Conservation (phyloP, 2,888 invertebrate genomes). For the Anarsia innoxiella region DNA sequence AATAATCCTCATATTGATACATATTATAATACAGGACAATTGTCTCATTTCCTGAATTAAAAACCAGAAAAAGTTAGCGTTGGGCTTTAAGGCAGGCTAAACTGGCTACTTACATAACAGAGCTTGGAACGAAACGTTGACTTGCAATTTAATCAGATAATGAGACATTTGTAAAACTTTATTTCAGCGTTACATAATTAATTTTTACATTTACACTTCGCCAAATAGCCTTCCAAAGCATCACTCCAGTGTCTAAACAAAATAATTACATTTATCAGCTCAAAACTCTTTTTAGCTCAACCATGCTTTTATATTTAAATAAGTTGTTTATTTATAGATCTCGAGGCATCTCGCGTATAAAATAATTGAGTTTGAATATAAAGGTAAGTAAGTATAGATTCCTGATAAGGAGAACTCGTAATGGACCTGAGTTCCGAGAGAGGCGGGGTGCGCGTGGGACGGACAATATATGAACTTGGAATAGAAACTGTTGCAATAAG, state of each 20-base stretch:
- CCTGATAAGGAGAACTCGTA: too few species aligned
- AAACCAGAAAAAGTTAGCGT: too few species aligned
- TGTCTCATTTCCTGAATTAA: slow-evolving; percentile 42
- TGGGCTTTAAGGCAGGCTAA: too few species aligned
- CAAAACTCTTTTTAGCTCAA: slow-evolving; percentile 38
- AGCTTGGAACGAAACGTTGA: background rate
- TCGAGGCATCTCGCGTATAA: slow-evolving; percentile 26
- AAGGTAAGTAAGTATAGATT: too few species aligned
- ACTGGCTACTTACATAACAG: too few species aligned
- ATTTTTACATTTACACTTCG: slow-evolving; percentile 67
- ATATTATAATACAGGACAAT: slow-evolving; percentile 48
- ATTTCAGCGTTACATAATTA: slow-evolving; percentile 58
- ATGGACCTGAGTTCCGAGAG: too few species aligned
- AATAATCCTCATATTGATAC: slow-evolving; percentile 59
- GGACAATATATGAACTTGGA: too few species aligned
- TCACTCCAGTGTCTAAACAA: slow-evolving; percentile 52
- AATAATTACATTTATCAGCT: slow-evolving; percentile 48
- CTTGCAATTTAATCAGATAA: slow-evolving; percentile 32
- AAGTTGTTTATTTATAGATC: slow-evolving; percentile 30
- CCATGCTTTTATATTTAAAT: slow-evolving; percentile 36
- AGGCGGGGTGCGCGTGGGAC: too few species aligned
- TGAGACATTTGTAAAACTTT: slow-evolving; percentile 45
- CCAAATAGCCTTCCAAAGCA: slow-evolving; percentile 52
- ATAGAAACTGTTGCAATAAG: too few species aligned
- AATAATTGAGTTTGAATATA: too few species aligned